phyloP scores from a whole-genome alignment of 2,888 invertebrate genomes.

The Cryptus viduatorius region DNA sequence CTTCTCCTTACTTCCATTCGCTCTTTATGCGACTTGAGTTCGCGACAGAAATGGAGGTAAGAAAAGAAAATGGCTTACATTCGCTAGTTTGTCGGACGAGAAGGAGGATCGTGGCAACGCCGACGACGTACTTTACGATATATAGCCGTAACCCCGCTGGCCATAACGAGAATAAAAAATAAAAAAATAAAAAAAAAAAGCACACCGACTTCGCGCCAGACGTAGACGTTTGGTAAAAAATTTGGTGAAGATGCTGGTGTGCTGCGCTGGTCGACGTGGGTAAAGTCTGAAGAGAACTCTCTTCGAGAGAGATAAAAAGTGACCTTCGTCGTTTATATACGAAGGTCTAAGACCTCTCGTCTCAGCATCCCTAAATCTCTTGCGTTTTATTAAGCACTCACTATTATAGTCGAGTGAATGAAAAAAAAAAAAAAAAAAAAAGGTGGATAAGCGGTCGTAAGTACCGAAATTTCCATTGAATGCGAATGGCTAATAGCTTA shows the following conservation, averaged over 20 bases:
- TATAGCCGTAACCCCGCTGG: slow-evolving; percentile 17
- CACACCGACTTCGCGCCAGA: slow-evolving; percentile 53
- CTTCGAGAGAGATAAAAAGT: slow-evolving; percentile 35
- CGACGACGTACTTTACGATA: background rate
- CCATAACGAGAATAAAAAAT: slow-evolving; percentile 35
- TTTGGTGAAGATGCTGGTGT: slow-evolving; percentile 33
- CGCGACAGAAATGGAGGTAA: slow-evolving; percentile 11
- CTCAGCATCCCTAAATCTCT: slow-evolving; percentile 4
- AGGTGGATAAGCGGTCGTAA: background rate
- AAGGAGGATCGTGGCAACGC: background rate
- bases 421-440: background rate
- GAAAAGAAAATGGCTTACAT: slow-evolving; percentile 24
- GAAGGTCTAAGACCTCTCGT: background rate
- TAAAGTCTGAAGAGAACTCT: slow-evolving; percentile 23
- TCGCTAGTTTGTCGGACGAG: background rate
- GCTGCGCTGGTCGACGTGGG: slow-evolving; percentile 9
- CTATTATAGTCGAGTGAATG: background rate
- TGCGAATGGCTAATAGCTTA: background rate
- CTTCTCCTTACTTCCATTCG: slow-evolving; percentile 1
- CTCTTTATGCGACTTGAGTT: slow-evolving; percentile 30
- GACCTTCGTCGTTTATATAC: background rate
- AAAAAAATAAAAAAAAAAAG: background rate
- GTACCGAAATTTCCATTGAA: background rate
- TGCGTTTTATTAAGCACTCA: slow-evolving; percentile 5
- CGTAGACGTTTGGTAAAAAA: slow-evolving; percentile 53